A percentile compares a stretch with the other conserved stretches of the same genome.
Evolutionary conservation across 2,888 invertebrate genomes (phyloP).

Genomic region (Cerastoderma edule): DNA sequence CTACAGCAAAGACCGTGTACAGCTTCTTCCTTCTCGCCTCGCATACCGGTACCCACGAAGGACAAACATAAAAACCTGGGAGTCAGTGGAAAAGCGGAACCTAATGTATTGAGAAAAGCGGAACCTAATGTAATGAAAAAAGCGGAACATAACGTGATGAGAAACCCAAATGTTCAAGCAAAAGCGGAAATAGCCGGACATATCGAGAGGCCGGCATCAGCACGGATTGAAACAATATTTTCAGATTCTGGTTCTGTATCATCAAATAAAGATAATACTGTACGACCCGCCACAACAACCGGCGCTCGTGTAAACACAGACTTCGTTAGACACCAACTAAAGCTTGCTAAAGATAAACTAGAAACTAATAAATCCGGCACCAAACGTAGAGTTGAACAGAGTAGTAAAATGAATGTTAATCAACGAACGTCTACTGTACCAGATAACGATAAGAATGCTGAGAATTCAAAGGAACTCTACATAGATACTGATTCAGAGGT

Average conservation of each 20-base stretch:
- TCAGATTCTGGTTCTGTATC: no score
- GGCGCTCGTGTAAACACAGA: constrained; percentile 43
- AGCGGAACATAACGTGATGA: neutral
- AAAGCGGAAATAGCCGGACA: neutral
- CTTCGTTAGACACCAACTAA: constrained; percentile 1
- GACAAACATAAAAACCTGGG: no score
- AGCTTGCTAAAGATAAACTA: neutral
- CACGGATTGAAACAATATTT: no score
- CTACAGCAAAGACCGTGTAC: constrained; percentile 63
- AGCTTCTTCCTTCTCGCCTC: constrained; percentile 37
- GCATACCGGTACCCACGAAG: constrained; percentile 5
- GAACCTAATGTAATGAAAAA: no score
- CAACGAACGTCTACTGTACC: neutral
- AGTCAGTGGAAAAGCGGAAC: no score
- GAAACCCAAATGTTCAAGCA: neutral
- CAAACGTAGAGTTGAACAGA: neutral
- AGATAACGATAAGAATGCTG: neutral
- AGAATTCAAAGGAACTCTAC: no score
- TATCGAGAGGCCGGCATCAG: no score
- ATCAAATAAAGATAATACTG: no score
- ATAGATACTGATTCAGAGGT: neutral
- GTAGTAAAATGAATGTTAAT: neutral
- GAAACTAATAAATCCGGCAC: neutral
- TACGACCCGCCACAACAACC: constrained; percentile 50
- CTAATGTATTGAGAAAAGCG: no score